These are phyloP conservation scores for Ophion obscuratus DNA, from an alignment of 2,888 invertebrate species.

Conservation along the genomic window DNA sequence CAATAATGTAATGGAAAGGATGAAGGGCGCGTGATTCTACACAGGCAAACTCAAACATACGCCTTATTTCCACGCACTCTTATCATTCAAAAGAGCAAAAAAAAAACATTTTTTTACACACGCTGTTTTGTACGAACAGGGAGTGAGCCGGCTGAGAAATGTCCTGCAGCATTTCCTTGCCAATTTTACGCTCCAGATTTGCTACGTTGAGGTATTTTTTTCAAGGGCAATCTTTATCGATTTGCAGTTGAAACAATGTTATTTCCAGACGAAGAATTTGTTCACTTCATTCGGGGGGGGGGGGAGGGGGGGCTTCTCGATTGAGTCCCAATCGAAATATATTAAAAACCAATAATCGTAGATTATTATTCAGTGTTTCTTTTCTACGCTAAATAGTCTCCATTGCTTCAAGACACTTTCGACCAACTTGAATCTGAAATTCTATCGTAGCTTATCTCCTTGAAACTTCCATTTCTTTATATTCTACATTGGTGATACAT, in stretches of 20 bases:
- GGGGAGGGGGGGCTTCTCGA: neutral
- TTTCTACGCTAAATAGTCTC: neutral
- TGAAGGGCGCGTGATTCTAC: slow-evolving; percentile 52
- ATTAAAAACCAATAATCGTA: neutral
- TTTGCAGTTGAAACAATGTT: slow-evolving; percentile 8
- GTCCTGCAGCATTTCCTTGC: neutral
- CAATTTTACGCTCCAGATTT: neutral
- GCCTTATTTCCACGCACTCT: slow-evolving; percentile 44
- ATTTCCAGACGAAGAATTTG: neutral
- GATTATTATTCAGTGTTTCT: neutral
- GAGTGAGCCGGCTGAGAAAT: slow-evolving; percentile 38
- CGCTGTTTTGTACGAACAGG: slow-evolving; percentile 25
- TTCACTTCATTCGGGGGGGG: neutral
- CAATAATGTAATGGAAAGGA: slow-evolving; percentile 50
- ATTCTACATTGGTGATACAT: slow-evolving; percentile 1
- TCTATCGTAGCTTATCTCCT: slow-evolving; percentile 5
- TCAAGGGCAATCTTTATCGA: neutral
- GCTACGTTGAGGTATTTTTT: neutral
- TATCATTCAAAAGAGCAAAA: slow-evolving; percentile 22
- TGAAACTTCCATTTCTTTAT: neutral
- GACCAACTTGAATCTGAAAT: slow-evolving; percentile 34
- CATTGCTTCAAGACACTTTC: slow-evolving; percentile 32
- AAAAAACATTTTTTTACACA: slow-evolving; percentile 40
- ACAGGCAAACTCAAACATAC: slow-evolving; percentile 50
- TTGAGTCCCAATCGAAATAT: neutral